These are phyloP conservation scores for Athalia cordata DNA, from an alignment of 2,888 invertebrate genomes.

Conservation along the genomic window DNA sequence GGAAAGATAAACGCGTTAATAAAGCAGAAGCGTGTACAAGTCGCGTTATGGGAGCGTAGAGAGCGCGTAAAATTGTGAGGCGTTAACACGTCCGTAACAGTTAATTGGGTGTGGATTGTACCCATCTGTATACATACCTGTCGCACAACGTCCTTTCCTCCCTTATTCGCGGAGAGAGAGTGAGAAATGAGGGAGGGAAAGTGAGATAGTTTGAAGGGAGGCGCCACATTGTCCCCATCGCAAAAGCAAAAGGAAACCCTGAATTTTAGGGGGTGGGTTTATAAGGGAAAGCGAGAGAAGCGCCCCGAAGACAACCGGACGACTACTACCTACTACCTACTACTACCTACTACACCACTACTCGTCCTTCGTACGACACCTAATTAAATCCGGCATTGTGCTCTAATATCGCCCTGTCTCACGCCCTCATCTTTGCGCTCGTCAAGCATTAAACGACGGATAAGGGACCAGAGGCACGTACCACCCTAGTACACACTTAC, in stretches of 20 bases:
- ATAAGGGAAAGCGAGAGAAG: background rate
- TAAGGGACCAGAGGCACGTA: conserved; percentile 27
- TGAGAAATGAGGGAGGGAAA: too few relatives aligned
- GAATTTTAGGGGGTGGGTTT: conserved; percentile 1
- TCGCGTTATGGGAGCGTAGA: conserved; percentile 10
- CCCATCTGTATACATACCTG: conserved; percentile 31
- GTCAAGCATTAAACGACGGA: conserved; percentile 45
- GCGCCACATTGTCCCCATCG: background rate
- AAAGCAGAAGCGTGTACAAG: conserved; percentile 30
- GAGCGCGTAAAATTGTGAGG: conserved; percentile 14
- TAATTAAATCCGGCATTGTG: conserved; percentile 57
- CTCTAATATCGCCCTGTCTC: conserved; percentile 52
- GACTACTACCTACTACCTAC: too few relatives aligned
- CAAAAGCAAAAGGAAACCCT: conserved; percentile 12
- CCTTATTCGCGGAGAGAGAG: background rate
- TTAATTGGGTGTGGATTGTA: conserved; percentile 33
- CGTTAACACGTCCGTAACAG: conserved; percentile 14
- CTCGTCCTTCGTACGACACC: conserved; percentile 50
- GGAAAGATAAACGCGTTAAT: conserved; percentile 22
- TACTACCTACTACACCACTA: background rate
- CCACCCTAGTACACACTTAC: background rate
- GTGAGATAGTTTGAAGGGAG: background rate
- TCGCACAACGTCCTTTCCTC: conserved; percentile 21
- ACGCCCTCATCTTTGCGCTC: conserved; percentile 40
- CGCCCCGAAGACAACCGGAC: conserved; percentile 23